Base-by-base conservation (phyloP, 2,888 invertebrate species). In the Apotomis betuletana region DNA sequence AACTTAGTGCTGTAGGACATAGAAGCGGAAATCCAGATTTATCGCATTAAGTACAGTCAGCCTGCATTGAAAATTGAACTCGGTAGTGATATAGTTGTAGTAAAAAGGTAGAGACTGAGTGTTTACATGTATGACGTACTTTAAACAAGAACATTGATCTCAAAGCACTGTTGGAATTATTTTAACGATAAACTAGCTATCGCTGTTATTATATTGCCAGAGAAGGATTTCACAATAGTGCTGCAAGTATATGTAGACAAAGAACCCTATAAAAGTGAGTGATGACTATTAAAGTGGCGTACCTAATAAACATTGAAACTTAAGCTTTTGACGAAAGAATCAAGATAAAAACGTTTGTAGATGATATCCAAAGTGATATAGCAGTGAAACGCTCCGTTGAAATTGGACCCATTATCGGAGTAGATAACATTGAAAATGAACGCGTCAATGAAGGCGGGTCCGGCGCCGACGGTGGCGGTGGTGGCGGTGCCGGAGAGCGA, bases 401-500 rank as follows among this genome's bases (percentile, higher is more conserved):
- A 72, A 27, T 58, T 75, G 65, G n/a, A 57, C 51, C 44, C 54
- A 74, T 68, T 70, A 59, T 54, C 44, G 15, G n/a, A 46, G n/a
- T 74, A 38, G 3, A 13, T 10, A 68, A 52, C 65, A 75, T 75
- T 46, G 74, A 83, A 76, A 77, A 91, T 90, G 91, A 88, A 88
- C 78, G 91, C 87, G 79, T 81, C 90, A 59, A 80, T 87, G 82
- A 88, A 89, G 70, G 88, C 87, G 3, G 92, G 93, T 44, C 87
- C 90, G 3, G 93, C 92, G 76, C 94, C 94, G 74, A 94, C 94
- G 76, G 95, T 94, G 86, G 93, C 94, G 8, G 94, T 95, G 86
- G 93, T 95, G 65, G 93, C 95, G 55, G 94, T 95, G 52, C 94
- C 95, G 8, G 96, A 96, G 87, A 95, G 96, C 78, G 96, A 96